Base-by-base conservation (phyloP, 2,113 vertebrate genomes). In the Cyanoramphus novaezelandiae region DNA sequence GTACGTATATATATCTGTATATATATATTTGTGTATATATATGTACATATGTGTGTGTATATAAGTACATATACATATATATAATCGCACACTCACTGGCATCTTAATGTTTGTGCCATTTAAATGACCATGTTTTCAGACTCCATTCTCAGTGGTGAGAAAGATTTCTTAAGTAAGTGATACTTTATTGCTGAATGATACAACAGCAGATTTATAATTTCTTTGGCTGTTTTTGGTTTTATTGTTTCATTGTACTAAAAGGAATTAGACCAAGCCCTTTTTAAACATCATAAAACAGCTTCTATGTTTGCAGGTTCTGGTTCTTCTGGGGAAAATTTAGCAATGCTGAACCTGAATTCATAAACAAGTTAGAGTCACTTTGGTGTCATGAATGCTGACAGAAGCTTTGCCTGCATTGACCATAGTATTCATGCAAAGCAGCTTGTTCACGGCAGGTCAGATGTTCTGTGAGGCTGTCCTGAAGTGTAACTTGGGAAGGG, bases 71-170 rank as follows among this genome's bases (percentile, higher is more conserved):
- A n/a, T 11, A 11, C 13, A 35, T 17, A 7, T 11, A 31, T 10
- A 4, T 10, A 37, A 13, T 21, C 19, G 31, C 3, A 27, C 0
- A 50, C 24, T 44, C 2, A 11, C 6, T 5, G 43, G 37, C 0
- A 1, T 37, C 67, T 78, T 84, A 64, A 75, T 55, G n/a, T 9
- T 52, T n/a, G 4, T 74, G 17, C 33, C 43, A 13, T 21, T 31
- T 43, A 49, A 78, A 43, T 25, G 24, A 17, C 10, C 6, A 37
- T 3, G 25, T 60, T 21, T 86, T 75, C 39, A 55, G 37, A 49
- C 15, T n/a, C 6, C 35, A 41, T 44, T 92, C 24, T 72, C 12
- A 21, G 13, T 57, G 11, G 2, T 55, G 17, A 35, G 17, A 72
- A 9, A 52, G 1, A 49, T 57, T 72, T 82, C 9, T 13, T 39